Evolutionary conservation across 2,113 vertebrate species (phyloP).

Genomic region (Echinops telfairi): DNA sequence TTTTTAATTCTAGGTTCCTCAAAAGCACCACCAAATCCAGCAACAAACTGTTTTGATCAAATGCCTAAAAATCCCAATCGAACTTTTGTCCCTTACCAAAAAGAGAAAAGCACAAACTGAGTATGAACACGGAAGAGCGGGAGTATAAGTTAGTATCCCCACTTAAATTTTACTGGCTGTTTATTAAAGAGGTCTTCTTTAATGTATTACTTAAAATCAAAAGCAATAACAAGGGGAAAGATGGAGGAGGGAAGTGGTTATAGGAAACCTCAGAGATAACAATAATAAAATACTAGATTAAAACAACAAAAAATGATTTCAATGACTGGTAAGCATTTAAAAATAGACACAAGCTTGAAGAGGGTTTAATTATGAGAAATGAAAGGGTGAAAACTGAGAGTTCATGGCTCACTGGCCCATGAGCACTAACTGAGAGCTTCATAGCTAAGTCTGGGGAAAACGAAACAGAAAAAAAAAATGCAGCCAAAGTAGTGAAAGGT

Average conservation of each 20-base stretch:
- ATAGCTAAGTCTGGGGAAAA: background rate
- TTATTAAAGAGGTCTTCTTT: too few species aligned
- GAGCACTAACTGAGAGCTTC: background rate
- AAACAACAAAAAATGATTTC: background rate
- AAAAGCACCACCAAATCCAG: background rate
- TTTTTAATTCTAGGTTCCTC: conserved; percentile 2
- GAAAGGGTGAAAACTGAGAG: background rate
- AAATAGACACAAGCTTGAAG: background rate
- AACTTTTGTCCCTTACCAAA: background rate
- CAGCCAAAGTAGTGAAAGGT: background rate
- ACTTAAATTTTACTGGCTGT: too few species aligned
- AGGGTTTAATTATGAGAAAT: background rate
- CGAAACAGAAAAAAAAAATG: background rate
- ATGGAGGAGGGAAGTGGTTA: background rate
- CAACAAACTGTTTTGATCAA: background rate
- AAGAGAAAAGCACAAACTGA: background rate
- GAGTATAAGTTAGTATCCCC: background rate
- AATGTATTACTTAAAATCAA: conserved; percentile 36
- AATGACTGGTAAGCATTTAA: too few species aligned
- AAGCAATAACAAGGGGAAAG: background rate
- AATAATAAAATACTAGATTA: conserved; percentile 23
- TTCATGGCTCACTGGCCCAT: background rate
- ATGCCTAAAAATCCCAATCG: background rate
- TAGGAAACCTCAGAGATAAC: background rate
- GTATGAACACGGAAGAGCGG: background rate